Percentiles rank a stretch among this genome's conserved stretches.
phyloP scores from a whole-genome alignment of 2,113 vertebrate species.

The Caloenas nicobarica region DNA sequence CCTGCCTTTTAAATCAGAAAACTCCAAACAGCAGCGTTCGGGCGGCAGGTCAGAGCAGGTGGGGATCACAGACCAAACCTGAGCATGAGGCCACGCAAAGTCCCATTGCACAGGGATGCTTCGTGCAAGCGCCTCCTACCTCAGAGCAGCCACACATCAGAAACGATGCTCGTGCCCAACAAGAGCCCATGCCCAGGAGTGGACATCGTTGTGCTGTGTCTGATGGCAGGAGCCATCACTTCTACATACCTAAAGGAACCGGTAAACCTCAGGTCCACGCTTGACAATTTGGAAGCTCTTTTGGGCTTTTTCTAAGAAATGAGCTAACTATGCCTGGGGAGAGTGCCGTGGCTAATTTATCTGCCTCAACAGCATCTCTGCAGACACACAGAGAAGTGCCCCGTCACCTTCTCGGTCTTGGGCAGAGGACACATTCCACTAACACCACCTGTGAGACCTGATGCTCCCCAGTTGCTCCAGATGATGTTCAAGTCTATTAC shows the following conservation, averaged over 20 bases:
- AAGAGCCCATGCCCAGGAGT: not conserved
- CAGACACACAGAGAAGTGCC: not conserved
- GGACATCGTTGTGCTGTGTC: accelerated
- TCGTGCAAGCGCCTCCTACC: accelerated
- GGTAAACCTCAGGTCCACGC: accelerated
- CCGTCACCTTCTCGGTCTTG: not conserved
- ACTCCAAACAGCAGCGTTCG: accelerated
- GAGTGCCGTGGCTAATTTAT: not conserved
- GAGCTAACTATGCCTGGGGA: not conserved
- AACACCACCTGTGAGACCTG: not conserved
- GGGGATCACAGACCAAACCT: not conserved
- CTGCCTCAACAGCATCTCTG: not conserved
- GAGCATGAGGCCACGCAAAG: accelerated
- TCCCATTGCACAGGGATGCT: accelerated
- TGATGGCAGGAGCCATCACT: not conserved
- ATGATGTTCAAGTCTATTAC: accelerated
- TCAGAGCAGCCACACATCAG: accelerated
- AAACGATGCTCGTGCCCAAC: accelerated
- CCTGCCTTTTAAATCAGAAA: not conserved
- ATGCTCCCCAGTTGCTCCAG: not conserved
- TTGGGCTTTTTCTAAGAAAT: not conserved
- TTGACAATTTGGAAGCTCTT: not conserved
- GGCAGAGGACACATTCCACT: not conserved
- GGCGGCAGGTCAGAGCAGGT: not conserved
- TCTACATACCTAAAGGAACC: accelerated